phyloP scores from a whole-genome alignment of 2,797 vertebrate genomes.

The Hoplostethus atlanticus region DNA sequence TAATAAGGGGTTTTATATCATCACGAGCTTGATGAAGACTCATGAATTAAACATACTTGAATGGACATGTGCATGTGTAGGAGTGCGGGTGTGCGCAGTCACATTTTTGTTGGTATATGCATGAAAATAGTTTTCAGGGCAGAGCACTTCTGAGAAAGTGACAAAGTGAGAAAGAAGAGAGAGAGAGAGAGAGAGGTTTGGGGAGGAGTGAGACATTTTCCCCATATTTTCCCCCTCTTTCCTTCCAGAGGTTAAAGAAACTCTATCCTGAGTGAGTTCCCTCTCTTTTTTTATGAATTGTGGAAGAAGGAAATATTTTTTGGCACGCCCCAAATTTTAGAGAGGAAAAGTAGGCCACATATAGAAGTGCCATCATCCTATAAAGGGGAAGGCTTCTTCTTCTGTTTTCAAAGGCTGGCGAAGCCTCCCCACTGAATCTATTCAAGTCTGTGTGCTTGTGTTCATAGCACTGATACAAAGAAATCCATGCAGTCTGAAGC shows the following conservation, averaged over 20 bases:
- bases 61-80: background rate
- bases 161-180: conserved; percentile 10
- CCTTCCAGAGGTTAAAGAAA: conserved; percentile 76
- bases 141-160: too few relatives aligned
- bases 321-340: conserved; percentile 67
- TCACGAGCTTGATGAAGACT: background rate
- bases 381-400: conserved; percentile 46
- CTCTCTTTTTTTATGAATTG: conserved; percentile 72
- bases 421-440: conserved; percentile 37
- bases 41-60: background rate
- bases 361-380: conserved; percentile 59
- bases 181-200: conserved; percentile 29
- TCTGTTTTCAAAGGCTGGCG: conserved; percentile 56
- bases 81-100: too few relatives aligned
- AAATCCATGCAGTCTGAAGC: conserved; percentile 2
- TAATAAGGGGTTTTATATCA: background rate
- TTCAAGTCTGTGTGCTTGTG: conserved; percentile 17
- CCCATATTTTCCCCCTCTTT: conserved; percentile 67
- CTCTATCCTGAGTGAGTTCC: conserved; percentile 61
- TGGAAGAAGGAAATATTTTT: conserved; percentile 78
- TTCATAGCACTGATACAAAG: conserved; percentile 22
- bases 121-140: too few relatives aligned
- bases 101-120: conserved; percentile 2
- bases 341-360: conserved; percentile 72
- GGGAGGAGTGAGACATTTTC: conserved; percentile 53